Percentiles rank a stretch among this genome's conserved stretches.
Evolutionary conservation across 1,140 invertebrate genomes (phyloP).

Genomic region (Drosophila watanabei): DNA sequence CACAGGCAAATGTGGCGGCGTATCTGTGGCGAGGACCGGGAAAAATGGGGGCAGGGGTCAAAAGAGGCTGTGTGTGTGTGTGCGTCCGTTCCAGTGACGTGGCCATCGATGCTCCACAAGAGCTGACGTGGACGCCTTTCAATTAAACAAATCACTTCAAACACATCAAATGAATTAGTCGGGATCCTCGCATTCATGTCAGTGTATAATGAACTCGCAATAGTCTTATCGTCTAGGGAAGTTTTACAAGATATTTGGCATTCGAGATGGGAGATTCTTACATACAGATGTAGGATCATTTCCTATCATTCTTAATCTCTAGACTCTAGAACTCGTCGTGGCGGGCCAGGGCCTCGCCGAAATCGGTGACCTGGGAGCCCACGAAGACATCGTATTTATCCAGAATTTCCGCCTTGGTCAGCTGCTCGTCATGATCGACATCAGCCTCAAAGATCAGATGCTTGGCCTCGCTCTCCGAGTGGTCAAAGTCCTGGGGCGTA

Average conservation of each 20-base stretch:
- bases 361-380: conserved; percentile 99
- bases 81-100: conserved; percentile 59
- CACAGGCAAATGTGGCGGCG: conserved; percentile 42
- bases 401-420: conserved; percentile 97
- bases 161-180: conserved; percentile 55
- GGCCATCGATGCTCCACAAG: conserved; percentile 63
- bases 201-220: conserved; percentile 58
- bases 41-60: conserved; percentile 37
- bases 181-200: conserved; percentile 15
- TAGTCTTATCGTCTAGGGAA: conserved; percentile 43
- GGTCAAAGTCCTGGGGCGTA: conserved; percentile 97
- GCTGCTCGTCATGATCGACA: conserved; percentile 94
- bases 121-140: conserved; percentile 72
- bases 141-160: conserved; percentile 56
- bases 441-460: conserved; percentile 99
- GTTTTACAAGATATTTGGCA: conserved; percentile 75
- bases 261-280: conserved; percentile 52
- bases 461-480: conserved; percentile 97
- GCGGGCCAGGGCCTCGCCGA: conserved; percentile 96
- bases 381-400: conserved; percentile 99
- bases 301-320: conserved; percentile 28
- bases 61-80: conserved; percentile 17
- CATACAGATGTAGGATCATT: conserved; percentile 18
- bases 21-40: conserved; percentile 28
- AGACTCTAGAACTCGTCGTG: conserved; percentile 95